A percentile compares a stretch with the other conserved stretches of the same genome.
Conservation (phyloP, 2,113 vertebrate species). For the Tragelaphus strepsiceros region DNA sequence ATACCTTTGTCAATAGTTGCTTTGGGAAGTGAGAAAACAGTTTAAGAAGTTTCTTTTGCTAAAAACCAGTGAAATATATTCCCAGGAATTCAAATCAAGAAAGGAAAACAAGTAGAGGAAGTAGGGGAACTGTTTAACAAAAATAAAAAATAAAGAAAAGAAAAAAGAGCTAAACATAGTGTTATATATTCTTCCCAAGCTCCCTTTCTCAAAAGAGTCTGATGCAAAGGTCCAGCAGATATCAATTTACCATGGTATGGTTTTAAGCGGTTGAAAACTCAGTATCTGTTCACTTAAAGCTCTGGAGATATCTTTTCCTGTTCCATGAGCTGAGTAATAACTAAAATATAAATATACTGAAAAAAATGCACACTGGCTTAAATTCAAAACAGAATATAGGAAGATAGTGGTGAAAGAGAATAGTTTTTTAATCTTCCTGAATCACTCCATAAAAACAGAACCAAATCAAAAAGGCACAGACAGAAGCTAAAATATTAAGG, state of each 20-base stretch:
- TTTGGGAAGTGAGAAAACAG: constrained; percentile 5
- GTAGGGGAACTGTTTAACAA: background rate
- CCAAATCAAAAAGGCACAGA: background rate
- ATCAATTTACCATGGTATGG: background rate
- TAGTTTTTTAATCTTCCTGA: background rate
- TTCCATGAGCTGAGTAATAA: background rate
- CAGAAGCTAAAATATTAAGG: background rate
- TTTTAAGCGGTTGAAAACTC: background rate
- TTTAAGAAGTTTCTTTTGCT: constrained; percentile 23
- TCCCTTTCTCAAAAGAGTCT: background rate
- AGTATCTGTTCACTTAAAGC: background rate
- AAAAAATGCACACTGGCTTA: background rate
- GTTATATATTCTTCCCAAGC: background rate
- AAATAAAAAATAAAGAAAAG: background rate
- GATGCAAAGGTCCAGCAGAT: background rate
- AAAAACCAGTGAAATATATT: background rate
- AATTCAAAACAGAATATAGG: background rate
- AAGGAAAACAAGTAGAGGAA: constrained; percentile 25
- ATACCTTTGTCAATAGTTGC: constrained; percentile 1
- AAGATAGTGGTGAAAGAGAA: background rate
- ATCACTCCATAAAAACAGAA: background rate
- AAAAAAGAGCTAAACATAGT: background rate
- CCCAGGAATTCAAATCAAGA: constrained; percentile 26
- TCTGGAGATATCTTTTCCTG: background rate
- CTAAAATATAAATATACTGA: background rate